phyloP scores from a whole-genome alignment of 2,888 invertebrate species.

The Campaea margaritaria region DNA sequence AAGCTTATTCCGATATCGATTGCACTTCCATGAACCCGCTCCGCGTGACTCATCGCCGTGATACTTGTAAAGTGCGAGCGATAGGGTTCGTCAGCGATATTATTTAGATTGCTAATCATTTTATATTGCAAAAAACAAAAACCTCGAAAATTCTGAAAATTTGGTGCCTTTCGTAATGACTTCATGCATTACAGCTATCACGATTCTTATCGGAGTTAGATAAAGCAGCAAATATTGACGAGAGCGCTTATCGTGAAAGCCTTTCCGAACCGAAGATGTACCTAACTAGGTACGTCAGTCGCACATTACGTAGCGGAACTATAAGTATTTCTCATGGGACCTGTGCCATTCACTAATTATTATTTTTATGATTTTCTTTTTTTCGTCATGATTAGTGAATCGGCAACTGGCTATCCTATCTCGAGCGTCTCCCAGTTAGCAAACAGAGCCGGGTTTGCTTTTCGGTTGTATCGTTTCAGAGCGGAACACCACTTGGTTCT shows the following conservation, averaged over 20 bases:
- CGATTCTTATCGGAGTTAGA: conserved; percentile 11
- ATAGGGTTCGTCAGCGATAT: conserved; percentile 5
- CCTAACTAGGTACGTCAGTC: too few species aligned
- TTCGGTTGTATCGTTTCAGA: not conserved
- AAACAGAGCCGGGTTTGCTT: not conserved
- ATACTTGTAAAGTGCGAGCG: conserved; percentile 12
- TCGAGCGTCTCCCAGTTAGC: not conserved
- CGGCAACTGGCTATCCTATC: too few species aligned
- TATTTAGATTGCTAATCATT: not conserved
- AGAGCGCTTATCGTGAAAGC: too few species aligned
- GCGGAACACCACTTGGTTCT: not conserved
- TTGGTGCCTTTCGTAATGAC: conserved; percentile 3
- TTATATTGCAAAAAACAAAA: not conserved
- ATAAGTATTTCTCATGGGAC: too few species aligned
- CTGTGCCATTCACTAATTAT: too few species aligned
- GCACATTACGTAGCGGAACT: too few species aligned
- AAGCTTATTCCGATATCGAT: conserved; percentile 30
- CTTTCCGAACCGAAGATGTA: too few species aligned
- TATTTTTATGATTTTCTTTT: too few species aligned
- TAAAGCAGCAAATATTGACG: not conserved
- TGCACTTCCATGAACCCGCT: conserved; percentile 50
- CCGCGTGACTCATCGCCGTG: conserved; percentile 26
- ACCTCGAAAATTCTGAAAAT: not conserved
- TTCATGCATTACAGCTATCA: conserved; percentile 14
- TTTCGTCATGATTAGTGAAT: too few species aligned